Evolutionary conservation across 2,797 vertebrate genomes (phyloP), one percentile per base, ranked within the genome.

Genomic region (Columba guinea): DNA sequence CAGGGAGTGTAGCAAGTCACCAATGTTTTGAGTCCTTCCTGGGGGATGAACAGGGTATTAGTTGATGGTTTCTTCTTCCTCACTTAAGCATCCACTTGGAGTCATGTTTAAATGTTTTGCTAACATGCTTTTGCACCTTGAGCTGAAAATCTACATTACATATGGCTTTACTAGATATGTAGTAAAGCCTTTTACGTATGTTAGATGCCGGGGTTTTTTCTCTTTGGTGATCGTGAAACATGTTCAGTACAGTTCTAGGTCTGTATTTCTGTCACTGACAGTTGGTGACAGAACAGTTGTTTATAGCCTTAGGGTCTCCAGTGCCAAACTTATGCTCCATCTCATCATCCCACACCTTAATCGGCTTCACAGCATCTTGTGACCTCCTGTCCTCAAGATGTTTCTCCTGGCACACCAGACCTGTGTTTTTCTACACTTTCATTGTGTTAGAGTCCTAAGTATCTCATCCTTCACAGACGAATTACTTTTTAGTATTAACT

Each of bases 1-100:
- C 2, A 1, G 5, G 16, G 26, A 13, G 8, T 48, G 69, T 7
- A 2, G 24, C 2, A 2, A 22, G 27, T 58, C 28, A 62, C 11
- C 78, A 74, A 9, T 19, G 39, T 17, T 37, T 7, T 0, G 0
- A 24, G 7, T 44, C 16, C 12, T 77, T 77, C 81, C 73, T 22
- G 11, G 6, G 6, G 69, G 7, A 77, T 11, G 34, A 69, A 21
- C 22, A 44, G 11, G 22, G 23, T 63, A 5, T 37, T 71, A 11
- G 19, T 7, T 27, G 26, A 24, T 16, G 21, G 10, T 30, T 77
- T 58, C 13, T 78, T 63, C 53, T 63, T 84, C 70, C 49, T 78
- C 48, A 15, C 16, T 39, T 4, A 2, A 64, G 3, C 6, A 64
- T 68, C 16, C 9, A 18, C 30, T 37, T 39, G 28, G 16, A 10